Evolutionary conservation across 37 sponge, comb jelly and placozoan species (phyloP).

Genomic region (Dysidea cf. avara): DNA sequence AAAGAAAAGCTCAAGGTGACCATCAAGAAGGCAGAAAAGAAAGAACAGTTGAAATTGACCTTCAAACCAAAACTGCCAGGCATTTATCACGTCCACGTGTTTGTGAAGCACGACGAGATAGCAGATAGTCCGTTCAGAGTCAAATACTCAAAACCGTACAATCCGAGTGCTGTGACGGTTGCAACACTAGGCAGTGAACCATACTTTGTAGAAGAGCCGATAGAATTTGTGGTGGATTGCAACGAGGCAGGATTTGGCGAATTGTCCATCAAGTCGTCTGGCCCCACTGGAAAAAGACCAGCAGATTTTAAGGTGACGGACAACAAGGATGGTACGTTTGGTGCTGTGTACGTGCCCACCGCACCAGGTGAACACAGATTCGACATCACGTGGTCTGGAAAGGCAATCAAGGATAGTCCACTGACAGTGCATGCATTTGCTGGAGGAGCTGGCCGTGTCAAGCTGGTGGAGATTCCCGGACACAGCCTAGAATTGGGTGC

Average conservation of each 20-base stretch:
- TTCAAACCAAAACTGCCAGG: constrained; percentile 40
- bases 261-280: constrained; percentile 66
- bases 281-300: constrained; percentile 53
- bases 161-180: constrained; percentile 36
- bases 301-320: constrained; percentile 53
- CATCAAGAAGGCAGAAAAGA: neutral
- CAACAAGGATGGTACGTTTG: constrained; percentile 64
- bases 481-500: constrained; percentile 41
- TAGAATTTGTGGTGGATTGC: constrained; percentile 53
- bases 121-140: constrained; percentile 39
- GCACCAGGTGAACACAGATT: constrained; percentile 53
- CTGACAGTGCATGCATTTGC: constrained; percentile 6
- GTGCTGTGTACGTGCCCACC: constrained; percentile 54
- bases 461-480: constrained; percentile 35
- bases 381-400: constrained; percentile 72
- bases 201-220: constrained; percentile 43
- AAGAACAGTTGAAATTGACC: constrained; percentile 6
- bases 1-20: constrained; percentile 33
- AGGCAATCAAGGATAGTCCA: constrained; percentile 68
- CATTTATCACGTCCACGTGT: constrained; percentile 29
- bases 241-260: constrained; percentile 70
- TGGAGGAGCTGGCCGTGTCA: constrained; percentile 27
- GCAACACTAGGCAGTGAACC: neutral
- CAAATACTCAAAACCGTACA: constrained; percentile 13
- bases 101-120: constrained; percentile 24